Evolutionary conservation across 1,140 invertebrate species (phyloP).

Genomic region (Leptinotarsa undecemlineata): DNA sequence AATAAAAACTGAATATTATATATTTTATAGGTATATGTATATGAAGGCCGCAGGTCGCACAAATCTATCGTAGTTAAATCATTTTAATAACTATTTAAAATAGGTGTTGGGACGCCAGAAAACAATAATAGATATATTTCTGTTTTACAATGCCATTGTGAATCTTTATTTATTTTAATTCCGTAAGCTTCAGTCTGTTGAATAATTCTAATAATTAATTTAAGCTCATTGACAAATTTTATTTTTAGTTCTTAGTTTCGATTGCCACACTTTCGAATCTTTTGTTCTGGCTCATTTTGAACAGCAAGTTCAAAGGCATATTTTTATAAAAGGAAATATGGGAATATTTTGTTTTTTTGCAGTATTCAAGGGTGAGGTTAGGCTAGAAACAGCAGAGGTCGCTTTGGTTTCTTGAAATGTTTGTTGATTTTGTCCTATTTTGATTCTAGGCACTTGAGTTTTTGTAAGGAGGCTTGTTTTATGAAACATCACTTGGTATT

Average conservation of each 20-base stretch:
- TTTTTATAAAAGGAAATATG: too few relatives aligned
- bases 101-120: constrained; percentile 51
- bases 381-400: too few relatives aligned
- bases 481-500: too few relatives aligned
- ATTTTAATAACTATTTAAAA: constrained; percentile 45
- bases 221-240: not conserved
- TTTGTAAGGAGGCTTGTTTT: too few relatives aligned
- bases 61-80: constrained; percentile 38
- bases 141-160: constrained; percentile 42
- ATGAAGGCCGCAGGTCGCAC: constrained; percentile 44
- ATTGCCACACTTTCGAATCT: not conserved
- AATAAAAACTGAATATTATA: constrained; percentile 42
- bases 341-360: too few relatives aligned
- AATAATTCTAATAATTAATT: constrained; percentile 11
- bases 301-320: too few relatives aligned
- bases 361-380: too few relatives aligned
- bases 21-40: constrained; percentile 35
- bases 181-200: constrained; percentile 34
- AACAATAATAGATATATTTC: constrained; percentile 41
- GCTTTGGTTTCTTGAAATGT: too few relatives aligned
- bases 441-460: too few relatives aligned
- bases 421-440: too few relatives aligned
- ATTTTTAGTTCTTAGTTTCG: not conserved
- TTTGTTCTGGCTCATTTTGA: too few relatives aligned
- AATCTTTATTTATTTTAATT: constrained; percentile 47